phyloP scores from a whole-genome alignment of 64 coral and sea anemone species.

The Actinia equina region DNA sequence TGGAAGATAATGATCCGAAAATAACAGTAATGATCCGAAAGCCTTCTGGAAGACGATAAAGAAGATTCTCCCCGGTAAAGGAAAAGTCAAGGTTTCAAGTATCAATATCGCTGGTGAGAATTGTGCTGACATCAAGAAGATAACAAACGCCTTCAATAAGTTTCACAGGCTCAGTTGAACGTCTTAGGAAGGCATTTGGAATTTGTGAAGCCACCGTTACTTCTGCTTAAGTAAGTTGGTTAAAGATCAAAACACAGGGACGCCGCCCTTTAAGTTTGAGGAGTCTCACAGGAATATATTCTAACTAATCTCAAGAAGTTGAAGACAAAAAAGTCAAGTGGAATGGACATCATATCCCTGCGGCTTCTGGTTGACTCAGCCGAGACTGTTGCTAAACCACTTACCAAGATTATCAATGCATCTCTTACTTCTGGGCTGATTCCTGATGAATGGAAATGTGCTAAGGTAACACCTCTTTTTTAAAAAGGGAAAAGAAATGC shows the following conservation, averaged over 20 bases:
- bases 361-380: constrained; percentile 12
- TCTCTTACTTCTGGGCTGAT: no score
- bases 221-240: no score
- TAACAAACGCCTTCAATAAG: no score
- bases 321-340: neutral
- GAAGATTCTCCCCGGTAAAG: neutral
- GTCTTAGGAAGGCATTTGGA: no score
- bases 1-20: constrained; percentile 13
- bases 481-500: neutral
- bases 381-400: neutral
- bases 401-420: neutral
- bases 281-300: neutral
- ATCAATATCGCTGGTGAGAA: neutral
- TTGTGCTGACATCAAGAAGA: neutral
- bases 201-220: no score
- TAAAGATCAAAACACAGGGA: no score
- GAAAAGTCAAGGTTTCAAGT: neutral
- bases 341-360: neutral
- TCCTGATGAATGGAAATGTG: no score
- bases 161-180: no score
- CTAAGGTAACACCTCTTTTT: constrained; percentile 11
- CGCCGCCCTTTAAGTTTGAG: no score
- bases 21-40: constrained; percentile 3
- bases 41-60: constrained; percentile 11
- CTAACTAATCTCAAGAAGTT: neutral